Percentiles rank a stretch among this genome's conserved stretches.
These are phyloP conservation scores for Ptilodon capucinus DNA, from an alignment of 2,888 invertebrate genomes.

Conservation along the genomic window DNA sequence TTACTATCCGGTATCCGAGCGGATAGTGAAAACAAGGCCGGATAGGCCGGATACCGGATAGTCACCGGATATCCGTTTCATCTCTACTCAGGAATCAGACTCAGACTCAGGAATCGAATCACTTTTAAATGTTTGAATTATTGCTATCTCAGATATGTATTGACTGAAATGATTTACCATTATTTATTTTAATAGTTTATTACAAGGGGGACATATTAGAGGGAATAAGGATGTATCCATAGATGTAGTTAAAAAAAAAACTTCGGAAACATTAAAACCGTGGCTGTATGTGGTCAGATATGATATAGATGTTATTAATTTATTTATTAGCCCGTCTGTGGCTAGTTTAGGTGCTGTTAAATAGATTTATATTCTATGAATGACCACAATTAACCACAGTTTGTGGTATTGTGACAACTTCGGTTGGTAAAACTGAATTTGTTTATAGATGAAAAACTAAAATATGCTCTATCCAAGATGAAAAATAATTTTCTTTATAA, in stretches of 20 bases:
- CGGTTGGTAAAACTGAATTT: background rate
- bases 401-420: background rate
- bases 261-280: background rate
- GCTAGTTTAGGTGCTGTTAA: background rate
- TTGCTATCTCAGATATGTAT: too few species aligned
- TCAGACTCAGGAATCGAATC: too few species aligned
- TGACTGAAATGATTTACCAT: too few species aligned
- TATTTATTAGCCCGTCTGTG: background rate
- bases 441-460: background rate
- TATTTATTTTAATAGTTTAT: background rate
- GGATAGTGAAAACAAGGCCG: too few species aligned
- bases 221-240: slow-evolving; percentile 7
- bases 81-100: too few species aligned
- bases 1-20: too few species aligned
- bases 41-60: too few species aligned
- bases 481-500: too few species aligned
- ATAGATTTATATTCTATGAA: background rate
- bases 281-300: background rate
- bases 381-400: background rate
- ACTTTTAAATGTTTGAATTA: too few species aligned
- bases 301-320: background rate
- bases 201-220: slow-evolving; percentile 20
- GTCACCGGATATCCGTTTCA: too few species aligned
- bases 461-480: too few species aligned
- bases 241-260: background rate